Conservation (phyloP, 2,113 vertebrate genomes). For the Corythoichthys haematopterus region DNA sequence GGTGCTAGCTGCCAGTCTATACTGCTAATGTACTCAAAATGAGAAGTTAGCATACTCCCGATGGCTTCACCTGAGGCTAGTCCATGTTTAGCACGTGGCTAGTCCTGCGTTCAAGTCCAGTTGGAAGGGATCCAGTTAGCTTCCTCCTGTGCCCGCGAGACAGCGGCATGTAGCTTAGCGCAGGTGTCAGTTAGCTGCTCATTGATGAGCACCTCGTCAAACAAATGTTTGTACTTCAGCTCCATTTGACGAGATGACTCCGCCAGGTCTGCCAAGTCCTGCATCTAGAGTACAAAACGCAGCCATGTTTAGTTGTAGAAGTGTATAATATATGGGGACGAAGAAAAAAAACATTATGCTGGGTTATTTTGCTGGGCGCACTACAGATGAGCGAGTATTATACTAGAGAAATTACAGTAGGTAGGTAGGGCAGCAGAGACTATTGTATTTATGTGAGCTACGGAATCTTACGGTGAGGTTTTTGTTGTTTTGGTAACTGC, state of each 20-base stretch:
- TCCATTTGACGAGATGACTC: constrained; percentile 79
- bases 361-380: too few relatives aligned
- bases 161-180: constrained; percentile 70
- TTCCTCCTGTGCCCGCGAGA: constrained; percentile 79
- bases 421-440: too few relatives aligned
- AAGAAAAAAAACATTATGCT: too few relatives aligned
- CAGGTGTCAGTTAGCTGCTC: constrained; percentile 78
- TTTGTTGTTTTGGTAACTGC: constrained; percentile 76
- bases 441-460: neutral
- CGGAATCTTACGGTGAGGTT: constrained; percentile 75
- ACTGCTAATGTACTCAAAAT: neutral
- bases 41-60: neutral
- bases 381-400: too few relatives aligned
- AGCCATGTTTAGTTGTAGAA: neutral
- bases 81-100: neutral
- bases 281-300: constrained; percentile 68
- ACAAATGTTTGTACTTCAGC: constrained; percentile 82
- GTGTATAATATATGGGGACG: too few relatives aligned
- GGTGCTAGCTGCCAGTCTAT: neutral
- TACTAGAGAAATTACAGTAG: too few relatives aligned
- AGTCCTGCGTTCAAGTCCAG: constrained; percentile 69
- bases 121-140: constrained; percentile 83
- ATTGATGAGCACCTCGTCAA: constrained; percentile 83
- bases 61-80: neutral
- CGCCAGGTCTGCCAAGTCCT: constrained; percentile 84